Conservation (phyloP, 1,140 invertebrate species). For the Fopius arisanus region DNA sequence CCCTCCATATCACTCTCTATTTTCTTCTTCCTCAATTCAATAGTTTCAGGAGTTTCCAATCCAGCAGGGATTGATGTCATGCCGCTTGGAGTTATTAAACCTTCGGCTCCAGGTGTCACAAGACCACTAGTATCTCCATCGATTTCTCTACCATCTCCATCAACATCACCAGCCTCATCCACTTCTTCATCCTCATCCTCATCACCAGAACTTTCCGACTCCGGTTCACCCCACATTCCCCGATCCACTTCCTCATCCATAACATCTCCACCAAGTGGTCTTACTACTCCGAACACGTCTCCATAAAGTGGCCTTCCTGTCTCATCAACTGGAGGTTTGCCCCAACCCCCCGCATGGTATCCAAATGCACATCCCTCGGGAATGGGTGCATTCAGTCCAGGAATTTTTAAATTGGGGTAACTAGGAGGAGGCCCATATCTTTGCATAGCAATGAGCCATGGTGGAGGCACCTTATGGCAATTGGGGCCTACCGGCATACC, state of each 20-base stretch:
- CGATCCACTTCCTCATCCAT: conserved; percentile 90
- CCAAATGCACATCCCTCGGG: conserved; percentile 97
- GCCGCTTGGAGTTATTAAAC: conserved; percentile 93
- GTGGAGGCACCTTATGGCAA: conserved; percentile 90
- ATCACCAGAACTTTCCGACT: conserved; percentile 92
- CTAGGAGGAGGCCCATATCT: conserved; percentile 98
- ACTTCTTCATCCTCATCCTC: conserved; percentile 85
- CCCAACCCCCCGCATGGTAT: conserved; percentile 99
- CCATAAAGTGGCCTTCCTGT: conserved; percentile 97
- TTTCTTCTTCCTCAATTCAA: conserved; percentile 96
- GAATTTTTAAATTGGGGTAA: conserved; percentile 98
- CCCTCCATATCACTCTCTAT: conserved; percentile 98
- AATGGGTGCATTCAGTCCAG: conserved; percentile 90
- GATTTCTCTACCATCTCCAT: conserved; percentile 73
- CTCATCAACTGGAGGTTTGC: conserved; percentile 99
- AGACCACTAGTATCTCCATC: conserved; percentile 76
- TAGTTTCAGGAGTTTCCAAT: conserved; percentile 97
- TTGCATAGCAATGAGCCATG: conserved; percentile 99
- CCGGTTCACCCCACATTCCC: conserved; percentile 96
- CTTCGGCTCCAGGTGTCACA: conserved; percentile 84
- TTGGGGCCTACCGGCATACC: conserved; percentile 98
- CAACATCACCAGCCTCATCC: conserved; percentile 74
- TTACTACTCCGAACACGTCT: conserved; percentile 89
- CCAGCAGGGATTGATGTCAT: conserved; percentile 94
- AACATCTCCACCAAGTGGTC: conserved; percentile 68